phyloP scores from a whole-genome alignment of 2,113 vertebrate species.

The Neogobius melanostomus region DNA sequence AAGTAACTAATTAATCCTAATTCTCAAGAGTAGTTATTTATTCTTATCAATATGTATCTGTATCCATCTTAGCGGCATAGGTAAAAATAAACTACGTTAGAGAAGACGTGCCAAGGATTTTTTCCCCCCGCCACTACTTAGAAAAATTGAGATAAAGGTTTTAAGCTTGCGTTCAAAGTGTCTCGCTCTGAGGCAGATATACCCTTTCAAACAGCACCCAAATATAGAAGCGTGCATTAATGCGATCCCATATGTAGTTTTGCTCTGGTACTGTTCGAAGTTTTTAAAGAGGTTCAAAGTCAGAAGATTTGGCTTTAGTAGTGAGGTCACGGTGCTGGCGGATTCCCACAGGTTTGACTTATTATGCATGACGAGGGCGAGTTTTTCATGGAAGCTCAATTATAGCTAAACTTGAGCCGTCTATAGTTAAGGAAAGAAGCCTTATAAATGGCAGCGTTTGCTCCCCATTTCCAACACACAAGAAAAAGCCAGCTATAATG shows the following conservation, averaged over 20 bases:
- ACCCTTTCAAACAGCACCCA: conserved; percentile 19
- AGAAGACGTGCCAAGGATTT: conserved; percentile 14
- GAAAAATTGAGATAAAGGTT: conserved; percentile 21
- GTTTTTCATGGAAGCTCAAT: conserved; percentile 60
- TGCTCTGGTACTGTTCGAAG: conserved; percentile 29
- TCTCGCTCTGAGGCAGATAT: conserved; percentile 19
- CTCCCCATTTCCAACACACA: conserved; percentile 26
- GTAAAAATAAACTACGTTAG: conserved; percentile 6
- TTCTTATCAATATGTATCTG: background rate
- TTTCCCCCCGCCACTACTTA: background rate
- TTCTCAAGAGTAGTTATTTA: background rate
- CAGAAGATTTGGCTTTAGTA: conserved; percentile 41
- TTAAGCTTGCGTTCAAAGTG: conserved; percentile 9
- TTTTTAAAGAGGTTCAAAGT: conserved; percentile 59
- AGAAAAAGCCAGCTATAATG: conserved; percentile 21
- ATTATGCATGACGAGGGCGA: conserved; percentile 19
- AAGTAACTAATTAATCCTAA: too few species aligned
- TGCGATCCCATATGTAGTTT: conserved; percentile 23
- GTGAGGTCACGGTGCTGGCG: conserved; percentile 38
- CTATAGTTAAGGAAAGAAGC: conserved; percentile 48
- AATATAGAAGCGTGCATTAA: conserved; percentile 28
- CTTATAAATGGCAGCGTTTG: conserved; percentile 37
- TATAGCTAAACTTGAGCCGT: conserved; percentile 43
- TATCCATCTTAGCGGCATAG: background rate
- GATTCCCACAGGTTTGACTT: conserved; percentile 46